Base-by-base conservation (phyloP, 2,888 invertebrate species). In the Eristalis arbustorum region DNA sequence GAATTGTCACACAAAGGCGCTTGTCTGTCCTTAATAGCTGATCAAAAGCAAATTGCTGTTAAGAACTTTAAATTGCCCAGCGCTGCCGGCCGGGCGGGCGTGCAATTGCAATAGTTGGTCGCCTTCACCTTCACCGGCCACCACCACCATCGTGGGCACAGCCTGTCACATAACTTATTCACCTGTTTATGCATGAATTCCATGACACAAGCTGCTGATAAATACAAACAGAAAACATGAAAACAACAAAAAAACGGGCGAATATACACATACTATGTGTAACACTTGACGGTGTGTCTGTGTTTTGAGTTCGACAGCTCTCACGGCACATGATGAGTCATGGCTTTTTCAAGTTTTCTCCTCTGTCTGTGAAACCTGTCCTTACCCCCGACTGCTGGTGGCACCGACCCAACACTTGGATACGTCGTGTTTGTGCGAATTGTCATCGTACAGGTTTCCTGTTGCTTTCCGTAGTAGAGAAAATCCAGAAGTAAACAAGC, bases 171-270 rank as follows among this genome's bases (percentile, higher is more conserved):
- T 28, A 76, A 64, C 34, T 68, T 57, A 68, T 67, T 57, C 72
- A 11, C 57, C 64, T 66, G 25, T 72, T 25, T n/a, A 72, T 69
- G 40, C 66, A 76, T 68, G 56, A 59, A 59, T 68, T 64, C 34
- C 59, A 71, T 77, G 31, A 62, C 31, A 78, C 63, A 77, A 73
- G 68, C 76, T 37, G 68, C 68, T 69, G 78, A 28, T 42, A 66
- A 66, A 37, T 69, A 40, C 34, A 59, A 63, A 72, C 23, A 61
- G 14, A 25, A 59, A 59, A 23, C 18, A 42, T 18, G 49, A 18
- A 18, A 18, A 37, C 37, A 34, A 5, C 2, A 34, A n/a, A n/a
- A n/a, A n/a, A n/a, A n/a, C n/a, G n/a, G n/a, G n/a, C n/a, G n/a
- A 34, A 34, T 34, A 34, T 34, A 34, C 34, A 34, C 34, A 37